These are phyloP conservation scores for Hydropotes inermis DNA, from an alignment of 2,113 vertebrate genomes.

Conservation along the genomic window DNA sequence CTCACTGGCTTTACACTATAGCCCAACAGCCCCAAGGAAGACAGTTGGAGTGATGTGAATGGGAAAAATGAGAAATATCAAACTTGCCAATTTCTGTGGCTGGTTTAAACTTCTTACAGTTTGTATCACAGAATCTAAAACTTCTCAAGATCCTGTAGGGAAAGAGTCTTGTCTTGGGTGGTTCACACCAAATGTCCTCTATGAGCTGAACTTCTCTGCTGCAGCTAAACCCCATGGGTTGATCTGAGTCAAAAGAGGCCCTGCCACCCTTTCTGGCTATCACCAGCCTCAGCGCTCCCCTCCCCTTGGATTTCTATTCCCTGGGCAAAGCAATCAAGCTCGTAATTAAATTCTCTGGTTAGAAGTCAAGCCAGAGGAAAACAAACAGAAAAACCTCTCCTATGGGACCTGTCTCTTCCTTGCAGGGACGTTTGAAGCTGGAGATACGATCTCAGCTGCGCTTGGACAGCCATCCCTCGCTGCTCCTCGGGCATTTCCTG, in stretches of 20 bases:
- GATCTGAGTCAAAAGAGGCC: not conserved
- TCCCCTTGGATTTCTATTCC: slow-evolving; percentile 3
- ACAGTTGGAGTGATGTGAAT: not conserved
- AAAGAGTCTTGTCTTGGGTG: not conserved
- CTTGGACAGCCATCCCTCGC: not conserved
- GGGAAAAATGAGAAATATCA: not conserved
- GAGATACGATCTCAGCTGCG: not conserved
- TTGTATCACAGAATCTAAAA: not conserved
- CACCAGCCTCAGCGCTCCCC: not conserved
- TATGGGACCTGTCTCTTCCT: not conserved
- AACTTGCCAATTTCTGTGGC: not conserved
- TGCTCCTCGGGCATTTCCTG: slow-evolving; percentile 59
- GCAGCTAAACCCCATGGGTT: not conserved
- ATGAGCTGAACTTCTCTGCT: not conserved
- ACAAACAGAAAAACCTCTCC: slow-evolving; percentile 46
- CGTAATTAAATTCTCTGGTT: slow-evolving; percentile 68
- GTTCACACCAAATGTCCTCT: not conserved
- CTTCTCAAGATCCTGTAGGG: not conserved
- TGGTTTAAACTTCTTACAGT: not conserved
- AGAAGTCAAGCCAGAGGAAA: slow-evolving; percentile 29
- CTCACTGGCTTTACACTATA: not conserved
- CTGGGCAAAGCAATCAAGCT: not conserved
- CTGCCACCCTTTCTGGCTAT: not conserved
- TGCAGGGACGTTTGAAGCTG: not conserved
- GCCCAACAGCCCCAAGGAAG: not conserved